These are phyloP conservation scores for Hermatobates lingyangjiaoensis DNA, from an alignment of 1,140 invertebrate species.

Conservation along the genomic window DNA sequence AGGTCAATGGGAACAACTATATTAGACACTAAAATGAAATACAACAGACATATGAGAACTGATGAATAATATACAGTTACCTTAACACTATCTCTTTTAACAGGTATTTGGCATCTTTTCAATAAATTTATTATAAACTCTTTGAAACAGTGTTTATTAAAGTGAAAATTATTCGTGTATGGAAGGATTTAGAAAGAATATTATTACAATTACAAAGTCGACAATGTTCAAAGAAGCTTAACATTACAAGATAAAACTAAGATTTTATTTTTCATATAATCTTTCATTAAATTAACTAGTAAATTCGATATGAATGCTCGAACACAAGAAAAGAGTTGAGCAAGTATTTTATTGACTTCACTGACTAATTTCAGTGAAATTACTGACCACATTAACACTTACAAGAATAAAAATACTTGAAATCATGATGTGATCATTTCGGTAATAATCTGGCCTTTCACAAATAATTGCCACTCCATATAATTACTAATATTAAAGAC, in stretches of 20 bases:
- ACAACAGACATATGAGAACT: too few relatives aligned
- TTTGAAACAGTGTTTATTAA: not conserved
- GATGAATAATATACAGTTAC: slow-evolving; percentile 1
- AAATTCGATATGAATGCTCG: slow-evolving; percentile 3
- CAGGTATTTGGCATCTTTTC: not conserved
- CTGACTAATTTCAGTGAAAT: not conserved
- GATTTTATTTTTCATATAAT: not conserved
- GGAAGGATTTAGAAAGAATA: slow-evolving; percentile 3
- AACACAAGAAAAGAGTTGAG: slow-evolving; percentile 3
- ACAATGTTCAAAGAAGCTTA: slow-evolving; percentile 1
- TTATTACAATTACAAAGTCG: slow-evolving; percentile 1
- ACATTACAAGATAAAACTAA: slow-evolving; percentile 1
- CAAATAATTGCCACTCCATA: not conserved
- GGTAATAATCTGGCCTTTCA: not conserved
- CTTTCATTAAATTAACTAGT: not conserved
- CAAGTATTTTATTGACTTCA: slow-evolving; percentile 2
- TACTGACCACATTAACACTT: not conserved
- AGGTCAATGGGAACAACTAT: too few relatives aligned
- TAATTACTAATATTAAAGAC: not conserved
- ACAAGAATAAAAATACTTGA: slow-evolving; percentile 2
- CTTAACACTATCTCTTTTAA: not conserved
- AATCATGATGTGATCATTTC: slow-evolving; percentile 1
- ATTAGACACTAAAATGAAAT: too few relatives aligned
- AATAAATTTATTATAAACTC: not conserved
- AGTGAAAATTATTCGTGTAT: not conserved